These are phyloP conservation scores for Tinea semifulvella DNA, from an alignment of 2,888 invertebrate genomes.

Conservation along the genomic window DNA sequence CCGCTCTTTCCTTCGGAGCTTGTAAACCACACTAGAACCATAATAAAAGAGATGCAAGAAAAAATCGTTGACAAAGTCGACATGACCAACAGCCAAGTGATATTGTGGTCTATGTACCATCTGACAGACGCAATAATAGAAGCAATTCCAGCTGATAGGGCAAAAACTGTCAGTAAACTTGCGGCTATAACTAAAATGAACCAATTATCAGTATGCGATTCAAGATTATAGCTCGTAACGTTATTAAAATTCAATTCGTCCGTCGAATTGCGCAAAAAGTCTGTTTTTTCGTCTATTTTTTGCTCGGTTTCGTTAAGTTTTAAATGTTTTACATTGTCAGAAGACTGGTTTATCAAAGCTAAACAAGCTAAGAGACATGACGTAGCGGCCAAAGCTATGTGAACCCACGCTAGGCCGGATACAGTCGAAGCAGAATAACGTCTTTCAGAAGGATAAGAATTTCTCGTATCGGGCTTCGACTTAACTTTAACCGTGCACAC, in stretches of 20 bases:
- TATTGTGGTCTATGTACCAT: constrained; percentile 75
- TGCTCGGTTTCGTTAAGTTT: constrained; percentile 21
- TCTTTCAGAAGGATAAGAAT: constrained; percentile 65
- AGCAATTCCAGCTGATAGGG: constrained; percentile 56
- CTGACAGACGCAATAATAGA: constrained; percentile 69
- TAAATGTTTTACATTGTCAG: constrained; percentile 21
- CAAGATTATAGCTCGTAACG: constrained; percentile 18
- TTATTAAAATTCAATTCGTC: constrained; percentile 8
- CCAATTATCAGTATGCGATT: constrained; percentile 25
- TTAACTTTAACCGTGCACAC: constrained; percentile 74
- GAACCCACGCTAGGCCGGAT: constrained; percentile 70
- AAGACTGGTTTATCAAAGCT: constrained; percentile 42
- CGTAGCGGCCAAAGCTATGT: constrained; percentile 67
- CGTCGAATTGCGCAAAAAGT: constrained; percentile 17
- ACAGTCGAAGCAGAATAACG: constrained; percentile 74
- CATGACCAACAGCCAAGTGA: constrained; percentile 33
- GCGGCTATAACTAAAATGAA: constrained; percentile 54
- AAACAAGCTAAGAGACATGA: constrained; percentile 66
- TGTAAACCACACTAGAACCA: constrained; percentile 51
- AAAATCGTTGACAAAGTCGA: constrained; percentile 62
- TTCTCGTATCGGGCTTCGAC: constrained; percentile 66
- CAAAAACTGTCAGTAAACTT: constrained; percentile 57
- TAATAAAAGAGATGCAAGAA: constrained; percentile 47
- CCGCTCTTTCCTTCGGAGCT: constrained; percentile 34
- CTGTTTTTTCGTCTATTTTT: constrained; percentile 19